These are phyloP conservation scores for Pristionchus fissidentatus DNA, from an alignment of 2,888 invertebrate species.

Conservation along the genomic window DNA sequence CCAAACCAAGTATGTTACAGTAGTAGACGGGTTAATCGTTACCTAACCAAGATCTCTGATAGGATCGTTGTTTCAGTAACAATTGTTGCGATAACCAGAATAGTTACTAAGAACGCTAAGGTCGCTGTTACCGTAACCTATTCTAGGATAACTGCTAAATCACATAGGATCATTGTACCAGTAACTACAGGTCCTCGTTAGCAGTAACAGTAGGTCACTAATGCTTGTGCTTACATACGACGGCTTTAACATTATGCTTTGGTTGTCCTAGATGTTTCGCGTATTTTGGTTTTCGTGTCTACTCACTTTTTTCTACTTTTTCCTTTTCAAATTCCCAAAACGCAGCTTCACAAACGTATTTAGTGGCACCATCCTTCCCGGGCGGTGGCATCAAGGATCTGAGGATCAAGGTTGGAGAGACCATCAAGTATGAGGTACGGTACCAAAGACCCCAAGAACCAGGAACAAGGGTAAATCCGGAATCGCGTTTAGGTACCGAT, in stretches of 20 bases:
- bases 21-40: not conserved
- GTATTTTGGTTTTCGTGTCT: not conserved
- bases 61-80: too few species aligned
- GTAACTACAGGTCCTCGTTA: too few species aligned
- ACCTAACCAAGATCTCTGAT: too few species aligned
- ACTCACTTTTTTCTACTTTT: not conserved
- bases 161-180: too few species aligned
- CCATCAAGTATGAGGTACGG: conserved; percentile 88
- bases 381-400: conserved; percentile 91
- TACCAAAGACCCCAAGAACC: not conserved
- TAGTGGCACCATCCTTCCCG: conserved; percentile 83
- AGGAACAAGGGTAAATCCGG: not conserved
- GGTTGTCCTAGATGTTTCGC: not conserved
- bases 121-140: not conserved
- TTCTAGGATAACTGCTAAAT: too few species aligned
- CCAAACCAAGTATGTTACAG: conserved; percentile 64
- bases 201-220: not conserved
- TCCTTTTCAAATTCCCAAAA: not conserved
- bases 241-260: not conserved
- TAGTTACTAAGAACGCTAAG: too few species aligned
- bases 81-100: too few species aligned
- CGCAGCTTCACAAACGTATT: conserved; percentile 30
- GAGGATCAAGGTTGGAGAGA: conserved; percentile 95
- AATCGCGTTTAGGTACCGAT: conserved; percentile 80
- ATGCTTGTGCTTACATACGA: conserved; percentile 6